Evolutionary conservation across 30 jellyfish, hydroid and myxozoan genomes (phyloP).

Genomic region (Turritopsis rubra): DNA sequence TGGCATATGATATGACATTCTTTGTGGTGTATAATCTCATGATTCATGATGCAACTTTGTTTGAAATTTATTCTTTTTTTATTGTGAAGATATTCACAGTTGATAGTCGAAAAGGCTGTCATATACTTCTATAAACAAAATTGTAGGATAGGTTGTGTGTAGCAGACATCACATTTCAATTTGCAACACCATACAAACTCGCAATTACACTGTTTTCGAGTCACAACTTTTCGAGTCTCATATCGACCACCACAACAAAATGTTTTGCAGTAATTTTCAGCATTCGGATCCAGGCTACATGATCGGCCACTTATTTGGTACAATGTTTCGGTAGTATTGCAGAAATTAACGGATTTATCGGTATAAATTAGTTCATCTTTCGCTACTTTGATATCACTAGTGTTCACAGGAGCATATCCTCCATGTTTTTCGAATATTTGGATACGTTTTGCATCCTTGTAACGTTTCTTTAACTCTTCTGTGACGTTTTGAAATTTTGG

Average conservation of each 20-base stretch:
- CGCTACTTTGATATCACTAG: neutral
- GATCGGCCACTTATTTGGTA: neutral
- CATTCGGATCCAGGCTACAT: slow-evolving; percentile 13
- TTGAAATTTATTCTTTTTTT: neutral
- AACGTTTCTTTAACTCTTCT: neutral
- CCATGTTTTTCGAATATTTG: neutral
- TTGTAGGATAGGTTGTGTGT: neutral
- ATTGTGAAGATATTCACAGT: too few species aligned
- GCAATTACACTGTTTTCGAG: neutral
- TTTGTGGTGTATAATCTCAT: neutral
- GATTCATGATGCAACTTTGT: neutral
- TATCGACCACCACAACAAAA: slow-evolving; percentile 1
- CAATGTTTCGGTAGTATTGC: neutral
- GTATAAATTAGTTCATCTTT: neutral
- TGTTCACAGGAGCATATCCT: neutral
- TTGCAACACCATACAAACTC: neutral
- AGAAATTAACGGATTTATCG: neutral
- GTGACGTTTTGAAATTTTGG: neutral
- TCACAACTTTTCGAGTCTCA: neutral
- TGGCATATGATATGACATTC: neutral
- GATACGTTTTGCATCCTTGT: neutral
- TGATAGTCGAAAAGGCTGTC: too few species aligned
- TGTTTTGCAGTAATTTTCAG: neutral
- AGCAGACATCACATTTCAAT: neutral
- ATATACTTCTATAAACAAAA: neutral